Evolutionary conservation across 1,140 invertebrate species (phyloP).

Genomic region (Melipona quadrifasciata): DNA sequence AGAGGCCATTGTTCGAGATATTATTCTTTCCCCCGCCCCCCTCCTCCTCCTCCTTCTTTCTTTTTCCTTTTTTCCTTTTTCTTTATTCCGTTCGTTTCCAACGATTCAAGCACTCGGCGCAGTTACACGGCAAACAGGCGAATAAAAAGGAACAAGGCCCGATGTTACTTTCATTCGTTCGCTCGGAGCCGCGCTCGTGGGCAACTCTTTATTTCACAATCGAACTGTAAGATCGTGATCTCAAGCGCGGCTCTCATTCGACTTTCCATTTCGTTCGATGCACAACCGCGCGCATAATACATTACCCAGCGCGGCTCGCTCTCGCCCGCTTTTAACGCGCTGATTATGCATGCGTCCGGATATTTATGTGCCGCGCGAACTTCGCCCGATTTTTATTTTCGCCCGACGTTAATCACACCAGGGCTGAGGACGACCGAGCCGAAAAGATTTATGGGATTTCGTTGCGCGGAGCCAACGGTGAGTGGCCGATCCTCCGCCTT

Average conservation of each 20-base stretch:
- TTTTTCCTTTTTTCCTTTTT: not conserved
- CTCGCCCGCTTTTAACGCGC: conserved; percentile 50
- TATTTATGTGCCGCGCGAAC: conserved; percentile 44
- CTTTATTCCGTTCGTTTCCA: not conserved
- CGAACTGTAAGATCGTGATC: conserved; percentile 59
- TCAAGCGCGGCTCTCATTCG: conserved; percentile 51
- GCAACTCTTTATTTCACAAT: conserved; percentile 57
- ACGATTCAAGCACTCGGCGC: not conserved
- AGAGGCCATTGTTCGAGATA: not conserved
- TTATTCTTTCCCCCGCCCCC: no score
- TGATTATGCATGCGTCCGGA: conserved; percentile 50
- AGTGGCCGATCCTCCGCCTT: not conserved
- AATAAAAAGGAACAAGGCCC: conserved; percentile 28
- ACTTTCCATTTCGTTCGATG: conserved; percentile 67
- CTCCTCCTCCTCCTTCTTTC: no score
- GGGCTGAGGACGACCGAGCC: not conserved
- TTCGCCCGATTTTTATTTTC: conserved; percentile 25
- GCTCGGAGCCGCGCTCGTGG: conserved; percentile 35
- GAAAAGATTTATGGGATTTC: conserved; percentile 13
- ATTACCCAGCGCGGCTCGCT: conserved; percentile 47
- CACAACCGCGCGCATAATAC: conserved; percentile 47
- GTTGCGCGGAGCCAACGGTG: not conserved
- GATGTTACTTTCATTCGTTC: conserved; percentile 40
- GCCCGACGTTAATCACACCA: conserved; percentile 38
- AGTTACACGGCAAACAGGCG: not conserved